Percentiles rank a stretch among this genome's conserved stretches.
These are phyloP conservation scores for Spondyliosoma cantharus DNA, from an alignment of 2,797 vertebrate species.

Conservation along the genomic window DNA sequence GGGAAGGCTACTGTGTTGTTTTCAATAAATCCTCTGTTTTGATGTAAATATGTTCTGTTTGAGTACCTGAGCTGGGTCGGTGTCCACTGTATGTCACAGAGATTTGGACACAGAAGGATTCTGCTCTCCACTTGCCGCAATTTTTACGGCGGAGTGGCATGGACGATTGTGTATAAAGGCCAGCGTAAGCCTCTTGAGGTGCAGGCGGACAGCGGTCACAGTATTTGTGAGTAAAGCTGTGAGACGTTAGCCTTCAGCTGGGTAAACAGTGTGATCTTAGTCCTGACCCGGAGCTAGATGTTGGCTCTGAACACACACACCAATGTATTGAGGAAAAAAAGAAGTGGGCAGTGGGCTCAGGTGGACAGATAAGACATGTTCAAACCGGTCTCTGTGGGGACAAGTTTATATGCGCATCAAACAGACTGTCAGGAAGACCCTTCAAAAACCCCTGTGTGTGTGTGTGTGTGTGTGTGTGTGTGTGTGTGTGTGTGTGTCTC, in stretches of 20 bases:
- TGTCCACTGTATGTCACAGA: conserved; percentile 15
- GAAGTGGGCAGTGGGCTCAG: conserved; percentile 14
- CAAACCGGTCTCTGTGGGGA: conserved; percentile 5
- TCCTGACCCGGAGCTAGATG: conserved; percentile 28
- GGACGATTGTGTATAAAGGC: conserved; percentile 14
- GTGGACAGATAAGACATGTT: conserved; percentile 6
- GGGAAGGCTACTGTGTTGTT: conserved; percentile 4
- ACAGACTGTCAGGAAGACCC: conserved; percentile 4
- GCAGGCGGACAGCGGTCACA: conserved; percentile 33
- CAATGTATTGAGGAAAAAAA: background rate
- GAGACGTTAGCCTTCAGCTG: conserved; percentile 47
- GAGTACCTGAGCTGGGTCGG: background rate
- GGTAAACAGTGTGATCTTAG: conserved; percentile 45
- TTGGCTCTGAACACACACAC: conserved; percentile 32
- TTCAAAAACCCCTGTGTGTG: conserved; percentile 13
- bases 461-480: conserved; percentile 29
- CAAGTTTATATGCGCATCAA: conserved; percentile 20
- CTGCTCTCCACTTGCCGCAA: conserved; percentile 34
- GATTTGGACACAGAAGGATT: conserved; percentile 22
- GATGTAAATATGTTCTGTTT: conserved; percentile 12
- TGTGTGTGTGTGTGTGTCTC: conserved; percentile 29
- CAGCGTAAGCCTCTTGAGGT: background rate
- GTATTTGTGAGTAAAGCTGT: conserved; percentile 52
- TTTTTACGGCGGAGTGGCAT: conserved; percentile 32
- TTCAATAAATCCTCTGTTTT: conserved; percentile 31